Evolutionary conservation across 64 coral and sea anemone species (phyloP).

Genomic region (Pocillopora damicornis): DNA sequence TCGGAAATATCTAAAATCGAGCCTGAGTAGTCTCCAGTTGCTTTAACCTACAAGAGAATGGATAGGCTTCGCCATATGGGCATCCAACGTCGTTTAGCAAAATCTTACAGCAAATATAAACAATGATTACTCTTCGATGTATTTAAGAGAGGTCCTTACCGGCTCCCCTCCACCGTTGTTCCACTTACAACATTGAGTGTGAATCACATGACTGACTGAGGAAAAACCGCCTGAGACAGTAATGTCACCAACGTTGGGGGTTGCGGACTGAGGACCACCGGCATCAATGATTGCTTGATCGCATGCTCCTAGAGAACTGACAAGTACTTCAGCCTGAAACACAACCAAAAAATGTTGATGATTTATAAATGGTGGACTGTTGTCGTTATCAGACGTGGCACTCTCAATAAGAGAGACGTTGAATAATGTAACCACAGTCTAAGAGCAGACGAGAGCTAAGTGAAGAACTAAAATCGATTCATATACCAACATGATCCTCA

Average conservation of each 20-base stretch:
- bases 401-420: too few relatives aligned
- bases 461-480: too few relatives aligned
- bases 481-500: not conserved
- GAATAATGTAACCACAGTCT: too few relatives aligned
- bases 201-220: slow-evolving; percentile 37
- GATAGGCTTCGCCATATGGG: too few relatives aligned
- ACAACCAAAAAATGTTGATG: not conserved
- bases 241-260: slow-evolving; percentile 1
- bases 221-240: slow-evolving; percentile 9
- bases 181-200: slow-evolving; percentile 11
- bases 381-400: not conserved
- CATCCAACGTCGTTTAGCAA: too few relatives aligned
- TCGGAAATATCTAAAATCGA: too few relatives aligned
- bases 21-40: too few relatives aligned
- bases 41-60: too few relatives aligned
- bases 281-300: not conserved
- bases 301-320: slow-evolving; percentile 24
- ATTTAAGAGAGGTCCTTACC: not conserved
- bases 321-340: slow-evolving; percentile 14
- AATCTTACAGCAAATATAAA: too few relatives aligned
- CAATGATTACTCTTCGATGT: too few relatives aligned
- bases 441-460: too few relatives aligned
- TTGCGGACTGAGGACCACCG: not conserved
- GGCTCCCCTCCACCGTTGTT: slow-evolving; percentile 1
- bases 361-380: not conserved